Percentiles rank a stretch among this genome's conserved stretches.
Evolutionary conservation across 2,797 vertebrate species (phyloP).

Genomic region (Gila robusta): DNA sequence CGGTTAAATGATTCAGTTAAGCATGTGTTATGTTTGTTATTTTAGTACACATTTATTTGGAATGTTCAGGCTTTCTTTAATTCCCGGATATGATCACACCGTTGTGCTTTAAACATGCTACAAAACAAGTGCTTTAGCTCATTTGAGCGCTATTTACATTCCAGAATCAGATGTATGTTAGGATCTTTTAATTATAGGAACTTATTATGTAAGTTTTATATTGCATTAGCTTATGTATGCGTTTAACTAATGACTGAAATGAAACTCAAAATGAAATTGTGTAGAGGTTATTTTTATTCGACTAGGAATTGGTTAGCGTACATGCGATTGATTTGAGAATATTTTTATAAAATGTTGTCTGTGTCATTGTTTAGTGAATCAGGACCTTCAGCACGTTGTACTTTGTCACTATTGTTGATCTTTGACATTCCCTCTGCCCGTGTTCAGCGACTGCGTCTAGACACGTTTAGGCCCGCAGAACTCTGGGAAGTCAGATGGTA

Average conservation of each 20-base stretch:
- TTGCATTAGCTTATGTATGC: neutral
- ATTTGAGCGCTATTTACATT: constrained; percentile 17
- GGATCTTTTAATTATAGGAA: constrained; percentile 18
- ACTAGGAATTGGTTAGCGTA: neutral
- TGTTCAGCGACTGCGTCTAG: neutral
- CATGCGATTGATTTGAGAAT: constrained; percentile 9
- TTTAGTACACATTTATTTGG: neutral
- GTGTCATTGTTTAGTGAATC: neutral
- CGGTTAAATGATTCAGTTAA: neutral
- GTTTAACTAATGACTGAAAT: constrained; percentile 17
- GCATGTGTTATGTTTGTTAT: neutral
- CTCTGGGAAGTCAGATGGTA: neutral
- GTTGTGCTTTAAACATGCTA: constrained; percentile 21
- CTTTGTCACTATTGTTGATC: constrained; percentile 49
- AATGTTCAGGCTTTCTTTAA: neutral
- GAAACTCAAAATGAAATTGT: neutral
- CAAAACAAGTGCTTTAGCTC: constrained; percentile 32
- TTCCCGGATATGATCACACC: neutral
- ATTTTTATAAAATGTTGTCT: constrained; percentile 27
- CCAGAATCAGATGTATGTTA: neutral
- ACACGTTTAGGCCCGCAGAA: neutral
- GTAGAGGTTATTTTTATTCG: neutral
- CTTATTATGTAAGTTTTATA: neutral
- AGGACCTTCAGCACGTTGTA: constrained; percentile 13
- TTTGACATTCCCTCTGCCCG: constrained; percentile 65